Evolutionary conservation across 2,113 vertebrate genomes (phyloP).

Genomic region (Rhea pennata): DNA sequence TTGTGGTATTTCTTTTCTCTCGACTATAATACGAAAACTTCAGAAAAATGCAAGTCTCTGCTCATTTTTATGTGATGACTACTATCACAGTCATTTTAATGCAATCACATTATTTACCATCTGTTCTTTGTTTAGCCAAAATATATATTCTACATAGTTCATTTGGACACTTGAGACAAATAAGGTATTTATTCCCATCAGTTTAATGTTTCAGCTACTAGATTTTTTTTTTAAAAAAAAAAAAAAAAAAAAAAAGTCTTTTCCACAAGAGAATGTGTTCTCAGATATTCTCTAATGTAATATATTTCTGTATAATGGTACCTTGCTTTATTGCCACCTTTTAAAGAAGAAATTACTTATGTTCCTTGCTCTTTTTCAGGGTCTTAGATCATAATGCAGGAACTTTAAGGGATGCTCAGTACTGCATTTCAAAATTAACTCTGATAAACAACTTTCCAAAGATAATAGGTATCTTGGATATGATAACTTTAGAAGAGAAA

Average conservation of each 20-base stretch:
- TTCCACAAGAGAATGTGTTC: constrained; percentile 19
- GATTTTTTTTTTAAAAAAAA: constrained; percentile 43
- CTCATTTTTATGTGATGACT: constrained; percentile 62
- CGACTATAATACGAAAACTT: not conserved
- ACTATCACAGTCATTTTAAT: constrained; percentile 59
- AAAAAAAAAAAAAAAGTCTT: constrained; percentile 28
- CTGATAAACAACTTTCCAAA: not conserved
- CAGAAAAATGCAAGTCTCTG: constrained; percentile 48
- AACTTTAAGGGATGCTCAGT: not conserved
- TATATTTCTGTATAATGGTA: constrained; percentile 43
- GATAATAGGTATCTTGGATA: not conserved
- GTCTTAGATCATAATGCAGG: not conserved
- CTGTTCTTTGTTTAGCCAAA: constrained; percentile 75
- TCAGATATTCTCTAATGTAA: constrained; percentile 18
- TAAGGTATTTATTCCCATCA: constrained; percentile 71
- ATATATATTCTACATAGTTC: constrained; percentile 71
- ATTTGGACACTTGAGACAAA: constrained; percentile 74
- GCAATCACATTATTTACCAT: constrained; percentile 74
- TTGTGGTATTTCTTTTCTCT: constrained; percentile 22
- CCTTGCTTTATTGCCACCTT: constrained; percentile 30
- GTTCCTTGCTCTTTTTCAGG: not conserved
- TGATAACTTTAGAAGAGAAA: not conserved
- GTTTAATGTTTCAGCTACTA: constrained; percentile 53
- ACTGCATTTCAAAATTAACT: not conserved
- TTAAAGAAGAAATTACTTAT: not conserved